These are phyloP conservation scores for Hetaerina titia DNA, from an alignment of 2,888 invertebrate genomes.

Conservation along the genomic window DNA sequence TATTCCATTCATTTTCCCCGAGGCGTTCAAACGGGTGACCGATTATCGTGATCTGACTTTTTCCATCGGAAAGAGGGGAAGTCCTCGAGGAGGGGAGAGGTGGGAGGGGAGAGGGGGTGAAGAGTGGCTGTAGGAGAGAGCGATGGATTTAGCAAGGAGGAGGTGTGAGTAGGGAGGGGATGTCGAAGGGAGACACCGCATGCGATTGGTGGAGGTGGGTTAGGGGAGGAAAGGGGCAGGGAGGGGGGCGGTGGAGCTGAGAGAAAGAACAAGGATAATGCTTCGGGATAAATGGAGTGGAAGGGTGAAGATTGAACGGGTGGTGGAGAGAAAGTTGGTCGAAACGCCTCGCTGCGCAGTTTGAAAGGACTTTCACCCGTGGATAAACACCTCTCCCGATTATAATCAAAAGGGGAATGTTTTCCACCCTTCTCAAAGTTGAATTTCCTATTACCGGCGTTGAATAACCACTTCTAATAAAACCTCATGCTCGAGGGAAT, in stretches of 20 bases:
- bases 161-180: not conserved
- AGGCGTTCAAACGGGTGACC: not conserved
- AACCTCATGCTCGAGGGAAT: not conserved
- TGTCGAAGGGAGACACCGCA: not conserved
- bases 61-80: not conserved
- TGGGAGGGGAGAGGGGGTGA: not conserved
- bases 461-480: not conserved
- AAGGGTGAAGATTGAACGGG: conserved; percentile 2
- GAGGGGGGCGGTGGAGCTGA: not conserved
- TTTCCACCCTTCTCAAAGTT: not conserved
- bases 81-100: not conserved
- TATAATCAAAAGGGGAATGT: not conserved
- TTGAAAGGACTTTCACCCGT: not conserved
- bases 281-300: conserved; percentile 11
- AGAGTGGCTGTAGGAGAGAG: not conserved
- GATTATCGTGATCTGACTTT: not conserved
- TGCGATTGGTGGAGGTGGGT: not conserved
- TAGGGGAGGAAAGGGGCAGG: not conserved
- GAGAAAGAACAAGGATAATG: conserved; percentile 1
- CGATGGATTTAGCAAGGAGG: not conserved
- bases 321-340: not conserved
- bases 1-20: not conserved
- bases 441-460: not conserved
- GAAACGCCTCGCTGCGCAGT: not conserved
- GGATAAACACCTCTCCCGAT: not conserved